Evolutionary conservation across 2,888 invertebrate species (phyloP), one percentile per base, ranked within the genome.

Genomic region (Heliconius hortense): DNA sequence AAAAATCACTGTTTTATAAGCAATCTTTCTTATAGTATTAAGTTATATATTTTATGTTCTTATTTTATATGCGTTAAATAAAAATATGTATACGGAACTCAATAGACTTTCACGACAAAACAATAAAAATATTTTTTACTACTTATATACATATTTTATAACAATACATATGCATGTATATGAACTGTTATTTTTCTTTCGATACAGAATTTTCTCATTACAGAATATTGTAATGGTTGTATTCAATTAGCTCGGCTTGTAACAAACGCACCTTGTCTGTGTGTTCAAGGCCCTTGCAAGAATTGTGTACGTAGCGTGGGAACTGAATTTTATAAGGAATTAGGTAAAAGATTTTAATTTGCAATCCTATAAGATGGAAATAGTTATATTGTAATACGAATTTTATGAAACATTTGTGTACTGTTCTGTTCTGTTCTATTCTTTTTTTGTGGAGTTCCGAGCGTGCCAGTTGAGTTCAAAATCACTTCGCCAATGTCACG

Each of bases 211-310:
- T 60, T 63, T 74, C 67, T 77, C 48, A 77, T 69, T 59, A 56
- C 31, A 73, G 72, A 69, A 43, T 69, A 64, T 69, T 64, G 63
- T 69, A 77, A 66, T 72, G 31, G 74, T 69, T 60, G 72, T 28
- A 66, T 75, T 73, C 75, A 75, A 77, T 77, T 77, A 77, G 62
- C 73, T 67, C 76, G 71, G 67, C 67, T 56, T 53, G 73, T 28
- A 71, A 73, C 71, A 77, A 77, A 70, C 75, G 71, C 73, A 76
- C 75, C 64, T 73, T 73, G 76, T 77, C 74, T 70, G 53, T 62
- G 77, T 71, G 67, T 76, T 77, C 77, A 77, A 77, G 77, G 77
- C 43, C 31, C 69, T 76, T 67, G 70, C 64, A 39, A 60, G 77
- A 71, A 63, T 76, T 68, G 63, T 60, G 69, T 60, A 60, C 59